Base-by-base conservation (phyloP, 2,888 invertebrate species). In the Tetranychus truncatus region DNA sequence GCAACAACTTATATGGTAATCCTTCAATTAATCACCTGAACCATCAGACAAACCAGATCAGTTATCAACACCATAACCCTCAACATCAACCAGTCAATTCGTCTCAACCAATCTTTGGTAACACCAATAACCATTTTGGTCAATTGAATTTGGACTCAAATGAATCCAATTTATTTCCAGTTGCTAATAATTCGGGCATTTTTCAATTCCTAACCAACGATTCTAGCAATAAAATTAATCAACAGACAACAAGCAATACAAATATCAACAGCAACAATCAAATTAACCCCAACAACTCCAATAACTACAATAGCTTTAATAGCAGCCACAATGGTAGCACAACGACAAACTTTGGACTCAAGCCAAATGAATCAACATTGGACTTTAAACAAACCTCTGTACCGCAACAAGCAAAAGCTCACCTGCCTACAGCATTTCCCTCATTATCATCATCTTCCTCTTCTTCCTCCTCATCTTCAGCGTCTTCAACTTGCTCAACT, bases 11-110 rank as follows among this genome's bases (percentile, higher is more conserved):
- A 5, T 34, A 34, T 34, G 34, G 15, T 15, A 55, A 55, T 55
- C 55, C 9, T 15, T 15, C 55, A 55, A 55, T 55, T 55, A 55
- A 55, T 34, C 34, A 34, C 34, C 34, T 34, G 4, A 34, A 34
- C 4, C 34, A 34, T 34, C 34, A 34, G 34, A 0, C 34, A 34
- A 34, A 34, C 34, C 34, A 34, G 34, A 34, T 34, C 34, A 34
- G 3, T 34, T 34, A 69, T 8, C 69, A 69, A 69, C 69, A 69
- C n/a, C n/a, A 69, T 67, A 9, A 11, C 11, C 11, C 8, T 69
- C n/a, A 69, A 11, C 20, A 69, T 21, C 69, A 69, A 69, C n/a
- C 69, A 69, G 20, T 69, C 69, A 69, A 69, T 11, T 69, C 20
- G 0, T 21, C 18, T 21, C 5, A 69, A 69, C 21, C 20, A 18